These are phyloP conservation scores for Tetraodon nigroviridis DNA, from an alignment of 2,113 vertebrate genomes.

Conservation along the genomic window DNA sequence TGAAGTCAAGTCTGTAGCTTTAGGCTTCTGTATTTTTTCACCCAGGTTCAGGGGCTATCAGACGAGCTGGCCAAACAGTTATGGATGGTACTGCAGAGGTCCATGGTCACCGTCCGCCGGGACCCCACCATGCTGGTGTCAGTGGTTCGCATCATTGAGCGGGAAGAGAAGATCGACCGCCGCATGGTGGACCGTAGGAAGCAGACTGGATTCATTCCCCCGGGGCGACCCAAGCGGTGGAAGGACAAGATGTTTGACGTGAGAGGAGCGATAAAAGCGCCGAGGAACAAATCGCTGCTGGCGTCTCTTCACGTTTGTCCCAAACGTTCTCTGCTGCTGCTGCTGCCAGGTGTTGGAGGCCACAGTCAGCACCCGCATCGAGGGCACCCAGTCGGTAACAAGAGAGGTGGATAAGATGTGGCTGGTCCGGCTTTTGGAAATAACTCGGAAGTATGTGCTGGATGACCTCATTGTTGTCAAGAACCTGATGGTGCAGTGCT, in stretches of 20 bases:
- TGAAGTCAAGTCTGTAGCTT: neutral
- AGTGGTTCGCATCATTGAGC: constrained; percentile 92
- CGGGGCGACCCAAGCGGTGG: constrained; percentile 91
- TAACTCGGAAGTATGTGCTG: constrained; percentile 88
- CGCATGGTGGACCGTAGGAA: constrained; percentile 91
- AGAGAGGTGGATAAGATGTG: constrained; percentile 96
- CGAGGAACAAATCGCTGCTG: too few species aligned
- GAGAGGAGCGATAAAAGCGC: neutral
- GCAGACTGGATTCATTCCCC: constrained; percentile 91
- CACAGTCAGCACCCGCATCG: constrained; percentile 87
- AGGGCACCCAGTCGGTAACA: constrained; percentile 89
- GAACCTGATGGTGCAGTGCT: constrained; percentile 91
- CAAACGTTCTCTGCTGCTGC: neutral
- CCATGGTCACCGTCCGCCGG: constrained; percentile 86
- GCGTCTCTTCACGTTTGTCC: neutral
- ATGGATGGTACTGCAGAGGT: constrained; percentile 94
- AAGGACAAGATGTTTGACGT: constrained; percentile 90
- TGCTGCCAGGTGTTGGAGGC: constrained; percentile 77
- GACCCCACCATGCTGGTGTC: constrained; percentile 95
- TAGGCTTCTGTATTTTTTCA: neutral
- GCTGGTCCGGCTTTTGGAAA: constrained; percentile 94
- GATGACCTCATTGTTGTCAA: constrained; percentile 89
- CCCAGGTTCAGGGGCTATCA: constrained; percentile 84
- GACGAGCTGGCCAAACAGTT: constrained; percentile 93
- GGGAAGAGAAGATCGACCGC: constrained; percentile 92